Evolutionary conservation across 2,797 vertebrate species (phyloP).

Genomic region (Rhincodon typus): DNA sequence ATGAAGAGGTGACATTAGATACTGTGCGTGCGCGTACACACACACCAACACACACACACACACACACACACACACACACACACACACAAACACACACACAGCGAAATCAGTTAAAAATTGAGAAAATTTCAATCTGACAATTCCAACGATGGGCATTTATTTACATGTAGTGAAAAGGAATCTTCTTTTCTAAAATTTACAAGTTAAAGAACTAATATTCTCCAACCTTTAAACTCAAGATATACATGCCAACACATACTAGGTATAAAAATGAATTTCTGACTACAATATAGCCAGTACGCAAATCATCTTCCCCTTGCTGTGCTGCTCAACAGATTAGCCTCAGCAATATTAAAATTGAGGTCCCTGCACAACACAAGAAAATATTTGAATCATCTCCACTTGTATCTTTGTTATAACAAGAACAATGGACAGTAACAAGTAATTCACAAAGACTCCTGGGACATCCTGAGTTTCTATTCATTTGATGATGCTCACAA

Average conservation of each 20-base stretch:
- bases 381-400: background rate
- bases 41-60: no score
- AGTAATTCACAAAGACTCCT: background rate
- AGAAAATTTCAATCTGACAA: no score
- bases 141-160: no score
- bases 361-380: background rate
- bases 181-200: background rate
- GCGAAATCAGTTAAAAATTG: background rate
- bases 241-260: background rate
- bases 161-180: background rate
- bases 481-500: background rate
- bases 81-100: no score
- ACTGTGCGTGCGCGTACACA: no score
- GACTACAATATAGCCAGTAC: background rate
- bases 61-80: no score
- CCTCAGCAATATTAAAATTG: background rate
- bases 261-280: background rate
- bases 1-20: background rate
- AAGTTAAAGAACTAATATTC: no score
- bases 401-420: background rate
- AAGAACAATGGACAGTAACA: background rate
- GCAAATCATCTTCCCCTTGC: background rate
- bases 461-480: background rate
- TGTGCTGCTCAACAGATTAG: background rate
- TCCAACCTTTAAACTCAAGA: background rate